phyloP scores from a whole-genome alignment of 2,888 invertebrate genomes.

The Agonopterix alstromeriana region DNA sequence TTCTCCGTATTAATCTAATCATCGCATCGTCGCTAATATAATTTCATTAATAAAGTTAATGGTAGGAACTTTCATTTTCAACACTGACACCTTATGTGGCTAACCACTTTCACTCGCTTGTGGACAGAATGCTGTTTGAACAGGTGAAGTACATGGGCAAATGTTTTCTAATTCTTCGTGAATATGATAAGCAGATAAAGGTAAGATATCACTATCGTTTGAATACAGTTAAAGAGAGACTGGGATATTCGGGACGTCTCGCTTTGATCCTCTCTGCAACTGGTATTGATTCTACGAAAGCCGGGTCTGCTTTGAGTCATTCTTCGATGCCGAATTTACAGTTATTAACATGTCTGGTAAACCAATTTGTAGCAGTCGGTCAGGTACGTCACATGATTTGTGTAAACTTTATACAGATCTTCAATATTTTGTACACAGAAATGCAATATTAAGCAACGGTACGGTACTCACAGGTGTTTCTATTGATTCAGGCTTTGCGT shows the following conservation, averaged over 20 bases:
- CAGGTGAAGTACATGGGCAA: conserved; percentile 1
- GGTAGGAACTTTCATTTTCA: conserved; percentile 19
- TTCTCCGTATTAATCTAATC: no score
- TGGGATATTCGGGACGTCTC: background rate
- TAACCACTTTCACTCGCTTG: conserved; percentile 24
- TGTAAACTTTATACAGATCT: background rate
- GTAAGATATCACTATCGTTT: no score
- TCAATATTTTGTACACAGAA: background rate
- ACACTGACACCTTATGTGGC: conserved; percentile 16
- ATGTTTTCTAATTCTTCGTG: conserved; percentile 4
- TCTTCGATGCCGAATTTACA: background rate
- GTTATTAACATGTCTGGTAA: background rate
- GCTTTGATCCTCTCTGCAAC: no score
- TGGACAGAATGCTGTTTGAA: conserved; percentile 11
- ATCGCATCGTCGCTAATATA: no score
- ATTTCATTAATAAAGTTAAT: background rate
- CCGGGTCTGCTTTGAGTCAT: background rate
- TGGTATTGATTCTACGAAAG: background rate
- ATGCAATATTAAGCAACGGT: background rate
- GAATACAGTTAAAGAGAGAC: background rate
- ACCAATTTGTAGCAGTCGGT: background rate
- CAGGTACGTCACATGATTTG: background rate
- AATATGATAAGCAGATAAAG: no score
- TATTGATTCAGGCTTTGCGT: conserved; percentile 37
- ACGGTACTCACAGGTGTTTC: conserved; percentile 45